phyloP scores from a whole-genome alignment of 2,113 vertebrate genomes.

The Gallinago undulata region DNA sequence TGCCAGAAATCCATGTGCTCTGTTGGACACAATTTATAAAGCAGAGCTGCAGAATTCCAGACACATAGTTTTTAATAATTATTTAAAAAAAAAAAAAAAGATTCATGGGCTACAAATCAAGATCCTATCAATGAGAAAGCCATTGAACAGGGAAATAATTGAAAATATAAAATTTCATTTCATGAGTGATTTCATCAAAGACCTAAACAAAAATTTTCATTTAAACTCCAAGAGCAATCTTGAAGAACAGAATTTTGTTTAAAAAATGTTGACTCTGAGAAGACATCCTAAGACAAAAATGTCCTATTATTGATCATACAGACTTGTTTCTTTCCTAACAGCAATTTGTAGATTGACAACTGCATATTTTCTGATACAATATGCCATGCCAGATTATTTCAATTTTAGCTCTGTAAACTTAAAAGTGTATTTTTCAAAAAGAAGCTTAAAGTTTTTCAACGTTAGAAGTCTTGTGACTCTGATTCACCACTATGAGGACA shows the following conservation, averaged over 20 bases:
- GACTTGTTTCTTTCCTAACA: not conserved
- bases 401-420: not conserved
- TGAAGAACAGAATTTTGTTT: not conserved
- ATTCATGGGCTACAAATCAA: not conserved
- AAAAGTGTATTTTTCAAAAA: constrained; percentile 6
- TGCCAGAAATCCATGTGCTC: not conserved
- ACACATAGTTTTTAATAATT: not conserved
- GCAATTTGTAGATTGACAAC: constrained; percentile 1
- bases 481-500: not conserved
- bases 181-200: not conserved
- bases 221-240: not conserved
- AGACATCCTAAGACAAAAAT: not conserved
- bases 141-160: not conserved
- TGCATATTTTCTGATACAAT: not conserved
- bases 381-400: not conserved
- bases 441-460: not conserved
- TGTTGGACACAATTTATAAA: not conserved
- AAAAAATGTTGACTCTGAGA: not conserved
- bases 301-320: not conserved
- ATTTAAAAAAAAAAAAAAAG: fast-evolving
- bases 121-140: not conserved
- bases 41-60: not conserved
- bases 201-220: not conserved
- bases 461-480: not conserved
- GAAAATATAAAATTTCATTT: not conserved